These are phyloP conservation scores for Mesoclemmys tuberculata DNA, from an alignment of 2,113 vertebrate genomes.

Conservation along the genomic window DNA sequence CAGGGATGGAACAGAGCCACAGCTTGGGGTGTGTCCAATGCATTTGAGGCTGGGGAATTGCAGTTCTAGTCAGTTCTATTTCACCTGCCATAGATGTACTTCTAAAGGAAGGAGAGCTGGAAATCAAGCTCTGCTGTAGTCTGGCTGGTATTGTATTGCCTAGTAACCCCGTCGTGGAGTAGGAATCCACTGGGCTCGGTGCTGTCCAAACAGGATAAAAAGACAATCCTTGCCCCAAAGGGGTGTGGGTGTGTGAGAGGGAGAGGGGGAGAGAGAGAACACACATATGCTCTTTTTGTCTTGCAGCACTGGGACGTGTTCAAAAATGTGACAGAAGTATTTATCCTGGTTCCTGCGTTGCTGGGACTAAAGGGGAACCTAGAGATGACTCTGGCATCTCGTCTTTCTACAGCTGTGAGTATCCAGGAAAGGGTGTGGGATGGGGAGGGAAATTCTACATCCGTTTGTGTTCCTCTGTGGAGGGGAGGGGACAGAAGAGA, in stretches of 20 bases:
- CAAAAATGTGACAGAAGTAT: slow-evolving; percentile 94
- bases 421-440: neutral
- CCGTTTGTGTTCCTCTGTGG: neutral
- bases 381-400: slow-evolving; percentile 97
- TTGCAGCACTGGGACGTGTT: slow-evolving; percentile 97
- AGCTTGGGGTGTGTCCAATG: neutral
- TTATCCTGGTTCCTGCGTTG: slow-evolving; percentile 95
- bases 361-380: slow-evolving; percentile 98
- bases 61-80: neutral
- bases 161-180: neutral
- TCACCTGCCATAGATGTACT: neutral
- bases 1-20: neutral
- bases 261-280: no score
- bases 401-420: slow-evolving; percentile 98
- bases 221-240: neutral
- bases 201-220: neutral
- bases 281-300: no score
- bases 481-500: neutral
- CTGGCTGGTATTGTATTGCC: neutral
- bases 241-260: neutral
- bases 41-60: neutral
- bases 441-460: rapidly evolving
- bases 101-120: neutral
- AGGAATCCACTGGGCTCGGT: neutral
- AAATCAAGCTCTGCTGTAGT: neutral